Evolutionary conservation across 2,113 vertebrate species (phyloP), one percentile per base, ranked within the genome.

Genomic region (Phrynosoma platyrhinos): DNA sequence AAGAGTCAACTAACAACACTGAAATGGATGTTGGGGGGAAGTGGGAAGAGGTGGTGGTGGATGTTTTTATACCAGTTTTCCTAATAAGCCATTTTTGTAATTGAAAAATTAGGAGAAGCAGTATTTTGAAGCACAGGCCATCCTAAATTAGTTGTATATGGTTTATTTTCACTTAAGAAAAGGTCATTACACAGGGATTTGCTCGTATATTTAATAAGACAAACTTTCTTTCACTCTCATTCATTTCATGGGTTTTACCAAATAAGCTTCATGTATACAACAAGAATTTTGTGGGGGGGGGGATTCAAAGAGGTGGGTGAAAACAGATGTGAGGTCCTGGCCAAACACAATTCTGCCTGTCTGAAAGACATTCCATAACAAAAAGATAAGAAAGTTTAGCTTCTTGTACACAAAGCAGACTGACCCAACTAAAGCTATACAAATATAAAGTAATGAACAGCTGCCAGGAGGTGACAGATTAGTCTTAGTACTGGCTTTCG

Each of bases 391-490:
- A 69, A 91, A 87, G 89, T 20, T 53, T 78, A 69, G 42, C 74
- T 82, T 88, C 69, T 84, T 62, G n/a, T 78, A 83, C 76, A 76
- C 84, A 89, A 87, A 90, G 87, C 7, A 85, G 53, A 64, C 42
- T 68, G 58, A 89, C 77, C 53, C 9, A 30, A 80, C 87, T 36
- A 80, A 82, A 88, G 80, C 52, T 86, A 85, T 74, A 82, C 55
- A 47, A 66, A 76, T 7, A 71, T 14, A 75, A 83, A 71, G 74
- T 27, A 86, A 85, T 30, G 89, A 88, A 80, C 30, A 88, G 77
- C 75, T 88, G 92, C 80, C 5, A 78, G 0, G 53, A 89, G 71
- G n/a, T 23, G 66, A 91, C 47, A 90, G 40, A 91, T 3, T 87
- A 80, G 84, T 71, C 68, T 64, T 30, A 87, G 58, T 25, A 47